Evolutionary conservation across 2,888 invertebrate species (phyloP), one percentile per base, ranked within the genome.

Genomic region (Marronus borbonicus): DNA sequence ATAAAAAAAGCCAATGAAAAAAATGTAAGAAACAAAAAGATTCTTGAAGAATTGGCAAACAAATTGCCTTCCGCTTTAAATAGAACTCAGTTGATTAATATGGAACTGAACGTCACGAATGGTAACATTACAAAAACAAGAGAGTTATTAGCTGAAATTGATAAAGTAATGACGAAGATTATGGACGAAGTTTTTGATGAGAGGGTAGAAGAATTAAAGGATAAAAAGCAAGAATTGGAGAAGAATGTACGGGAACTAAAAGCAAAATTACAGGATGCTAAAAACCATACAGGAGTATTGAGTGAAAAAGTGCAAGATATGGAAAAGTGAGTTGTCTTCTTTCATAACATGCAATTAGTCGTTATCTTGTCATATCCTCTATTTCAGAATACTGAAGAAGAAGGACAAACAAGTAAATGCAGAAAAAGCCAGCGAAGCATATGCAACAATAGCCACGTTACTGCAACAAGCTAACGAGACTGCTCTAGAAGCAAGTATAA

Each of bases 371-470:
- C 31, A 5, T 5, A 36, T 36, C 31, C 31, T 52, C 14, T n/a
- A 7, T 74, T 84, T 69, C 79, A 86, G 85, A 55, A 78, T 85
- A 74, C 86, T 87, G 72, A 85, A 87, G 80, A 86, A 88, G 76
- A 86, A 86, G 3, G 85, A 85, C 77, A 91, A 92, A 82, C 93
- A 93, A 62, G 91, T 91, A 79, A 89, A 90, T 81, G 92, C 93
- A 49, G 87, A 93, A 78, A 90, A 91, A 84, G 93, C 93, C 0
- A 92, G 92, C 76, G 90, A 91, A 79, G 92, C 92, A 0, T 93
- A 96, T 82, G 92, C 94, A 79, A 93, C 94, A 76, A 95, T 97
- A 0, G 92, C 94, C 0, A 92, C 93, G 76, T 93, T 94, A 24
- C 92, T 97, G 75, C 87, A 90, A 10, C 92, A 92, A 58, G 95